These are phyloP conservation scores for Steinernema carpocapsae DNA, from an alignment of 2,888 invertebrate genomes.

Conservation along the genomic window DNA sequence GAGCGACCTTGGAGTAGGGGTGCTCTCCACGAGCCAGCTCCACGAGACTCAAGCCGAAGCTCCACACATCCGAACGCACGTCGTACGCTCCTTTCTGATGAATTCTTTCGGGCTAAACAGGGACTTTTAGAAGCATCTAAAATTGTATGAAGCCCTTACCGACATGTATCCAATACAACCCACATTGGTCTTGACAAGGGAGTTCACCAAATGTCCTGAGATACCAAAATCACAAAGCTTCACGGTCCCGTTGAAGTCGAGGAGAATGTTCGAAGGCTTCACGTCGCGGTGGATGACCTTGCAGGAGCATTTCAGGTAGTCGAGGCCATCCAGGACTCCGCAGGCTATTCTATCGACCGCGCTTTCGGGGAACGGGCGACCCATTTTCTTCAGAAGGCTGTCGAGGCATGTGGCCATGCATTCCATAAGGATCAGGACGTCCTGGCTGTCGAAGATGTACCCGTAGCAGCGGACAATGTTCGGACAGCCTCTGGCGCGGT, in stretches of 20 bases:
- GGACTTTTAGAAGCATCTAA: conserved; percentile 75
- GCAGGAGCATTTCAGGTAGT: conserved; percentile 92
- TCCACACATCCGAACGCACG: conserved; percentile 99
- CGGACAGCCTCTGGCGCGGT: conserved; percentile 94
- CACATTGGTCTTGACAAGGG: conserved; percentile 84
- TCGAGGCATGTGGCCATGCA: conserved; percentile 98
- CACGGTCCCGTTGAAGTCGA: conserved; percentile 40
- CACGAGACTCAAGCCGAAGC: conserved; percentile 79
- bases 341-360: conserved; percentile 96
- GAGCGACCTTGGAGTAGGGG: conserved; percentile 74
- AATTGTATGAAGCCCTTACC: conserved; percentile 74
- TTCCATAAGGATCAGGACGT: conserved; percentile 99
- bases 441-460: conserved; percentile 79
- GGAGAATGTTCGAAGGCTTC: conserved; percentile 89
- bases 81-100: conserved; percentile 74
- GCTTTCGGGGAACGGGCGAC: conserved; percentile 89
- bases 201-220: conserved; percentile 94
- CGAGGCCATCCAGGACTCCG: conserved; percentile 93
- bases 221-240: conserved; percentile 79
- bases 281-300: conserved; percentile 68
- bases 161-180: conserved; percentile 99
- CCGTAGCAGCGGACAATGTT: conserved; percentile 96
- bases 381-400: conserved; percentile 80
- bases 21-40: conserved; percentile 95
- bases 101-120: conserved; percentile 87